These are phyloP conservation scores for Drusus annulatus DNA, from an alignment of 1,140 invertebrate species.

Conservation along the genomic window DNA sequence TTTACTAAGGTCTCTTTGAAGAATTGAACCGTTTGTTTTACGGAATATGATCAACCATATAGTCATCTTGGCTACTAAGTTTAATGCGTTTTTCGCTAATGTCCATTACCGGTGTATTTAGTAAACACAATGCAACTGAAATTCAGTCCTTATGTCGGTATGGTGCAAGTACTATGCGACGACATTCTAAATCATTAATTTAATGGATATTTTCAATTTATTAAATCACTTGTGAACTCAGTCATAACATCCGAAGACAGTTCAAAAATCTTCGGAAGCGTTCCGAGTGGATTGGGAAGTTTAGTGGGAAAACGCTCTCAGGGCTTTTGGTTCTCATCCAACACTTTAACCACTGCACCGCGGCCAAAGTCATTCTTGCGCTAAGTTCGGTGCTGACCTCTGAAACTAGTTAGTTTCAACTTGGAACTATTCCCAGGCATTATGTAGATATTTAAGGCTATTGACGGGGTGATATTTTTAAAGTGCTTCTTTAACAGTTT, in stretches of 20 bases:
- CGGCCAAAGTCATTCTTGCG: neutral
- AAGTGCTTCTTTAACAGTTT: neutral
- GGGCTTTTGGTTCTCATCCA: neutral
- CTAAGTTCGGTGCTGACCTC: neutral
- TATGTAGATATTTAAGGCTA: neutral
- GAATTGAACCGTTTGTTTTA: too few species aligned
- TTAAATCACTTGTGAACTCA: neutral
- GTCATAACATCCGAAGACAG: neutral
- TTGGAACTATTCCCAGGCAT: neutral
- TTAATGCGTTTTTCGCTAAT: too few species aligned
- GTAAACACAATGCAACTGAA: too few species aligned
- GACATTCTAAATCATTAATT: too few species aligned
- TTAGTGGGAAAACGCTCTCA: neutral
- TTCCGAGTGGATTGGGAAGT: neutral
- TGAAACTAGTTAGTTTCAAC: neutral
- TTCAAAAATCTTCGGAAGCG: conserved; percentile 7
- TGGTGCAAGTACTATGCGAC: too few species aligned
- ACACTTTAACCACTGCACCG: neutral
- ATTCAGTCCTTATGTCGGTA: too few species aligned
- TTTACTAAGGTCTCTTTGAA: too few species aligned
- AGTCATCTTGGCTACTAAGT: too few species aligned
- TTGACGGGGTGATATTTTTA: neutral
- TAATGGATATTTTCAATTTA: neutral
- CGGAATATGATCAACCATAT: too few species aligned
- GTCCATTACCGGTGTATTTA: too few species aligned